Percentiles rank a stretch among this genome's conserved stretches.
Conservation (phyloP, 2,797 vertebrate genomes). For the Pempheris klunzingeri region DNA sequence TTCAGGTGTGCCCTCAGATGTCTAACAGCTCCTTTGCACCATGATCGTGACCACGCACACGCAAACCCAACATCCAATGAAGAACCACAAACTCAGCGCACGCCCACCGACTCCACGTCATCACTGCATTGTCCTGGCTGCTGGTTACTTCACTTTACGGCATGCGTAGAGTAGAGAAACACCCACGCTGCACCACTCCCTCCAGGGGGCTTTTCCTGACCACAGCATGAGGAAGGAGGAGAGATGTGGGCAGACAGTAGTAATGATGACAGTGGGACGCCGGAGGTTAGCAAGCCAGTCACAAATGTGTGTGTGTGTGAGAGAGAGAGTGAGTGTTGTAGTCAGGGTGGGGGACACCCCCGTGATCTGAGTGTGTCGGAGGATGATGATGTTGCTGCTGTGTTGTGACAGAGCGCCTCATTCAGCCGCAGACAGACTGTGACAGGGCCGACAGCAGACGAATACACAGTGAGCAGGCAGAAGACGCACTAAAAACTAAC, state of each 20-base stretch:
- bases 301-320: slow-evolving; percentile 35
- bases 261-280: slow-evolving; percentile 65
- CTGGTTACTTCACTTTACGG: slow-evolving; percentile 7
- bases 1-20: slow-evolving; percentile 49
- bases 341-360: slow-evolving; percentile 48
- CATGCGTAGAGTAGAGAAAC: slow-evolving; percentile 35
- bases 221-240: slow-evolving; percentile 20
- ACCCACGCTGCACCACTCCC: slow-evolving; percentile 53
- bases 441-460: slow-evolving; percentile 9
- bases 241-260: slow-evolving; percentile 53
- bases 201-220: slow-evolving; percentile 67
- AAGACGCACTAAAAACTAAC: background rate
- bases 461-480: background rate
- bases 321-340: slow-evolving; percentile 22
- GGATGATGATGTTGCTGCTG: slow-evolving; percentile 56
- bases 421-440: slow-evolving; percentile 53
- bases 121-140: slow-evolving; percentile 14
- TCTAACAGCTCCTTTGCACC: slow-evolving; percentile 43
- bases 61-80: slow-evolving; percentile 43
- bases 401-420: slow-evolving; percentile 56
- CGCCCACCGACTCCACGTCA: slow-evolving; percentile 40
- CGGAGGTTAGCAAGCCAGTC: slow-evolving; percentile 52
- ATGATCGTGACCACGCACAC: slow-evolving; percentile 29
- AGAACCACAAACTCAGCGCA: slow-evolving; percentile 25
- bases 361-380: slow-evolving; percentile 64